Evolutionary conservation across 2,113 vertebrate genomes (phyloP).

Genomic region (Choloepus hoffmanni): DNA sequence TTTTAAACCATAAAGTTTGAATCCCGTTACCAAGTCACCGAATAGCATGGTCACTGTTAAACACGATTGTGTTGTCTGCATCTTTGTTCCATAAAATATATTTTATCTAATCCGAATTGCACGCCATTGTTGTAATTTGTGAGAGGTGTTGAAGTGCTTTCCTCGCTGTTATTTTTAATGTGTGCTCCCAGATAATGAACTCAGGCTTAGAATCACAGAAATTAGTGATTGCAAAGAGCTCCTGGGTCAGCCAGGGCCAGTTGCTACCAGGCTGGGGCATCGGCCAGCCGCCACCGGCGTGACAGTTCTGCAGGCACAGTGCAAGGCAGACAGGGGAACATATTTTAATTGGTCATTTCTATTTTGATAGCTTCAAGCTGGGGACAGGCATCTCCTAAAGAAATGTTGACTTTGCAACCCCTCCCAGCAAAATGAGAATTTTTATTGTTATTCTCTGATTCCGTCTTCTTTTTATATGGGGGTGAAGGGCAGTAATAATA

Average conservation of each 20-base stretch:
- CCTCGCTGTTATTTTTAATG: constrained; percentile 63
- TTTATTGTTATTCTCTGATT: neutral
- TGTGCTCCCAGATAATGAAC: constrained; percentile 67
- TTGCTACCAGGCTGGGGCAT: neutral
- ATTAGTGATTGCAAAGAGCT: neutral
- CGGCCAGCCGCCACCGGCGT: rapidly evolving
- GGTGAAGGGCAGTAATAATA: neutral
- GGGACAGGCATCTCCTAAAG: rapidly evolving
- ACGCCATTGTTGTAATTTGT: constrained; percentile 59
- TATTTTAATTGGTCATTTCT: neutral
- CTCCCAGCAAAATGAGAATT: neutral
- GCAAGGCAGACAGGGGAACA: rapidly evolving
- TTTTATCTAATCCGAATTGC: constrained; percentile 72
- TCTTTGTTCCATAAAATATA: constrained; percentile 75
- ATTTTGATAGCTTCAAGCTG: neutral
- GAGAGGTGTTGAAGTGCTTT: constrained; percentile 67
- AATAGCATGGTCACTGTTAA: constrained; percentile 45
- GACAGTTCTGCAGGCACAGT: rapidly evolving
- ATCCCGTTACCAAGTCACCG: constrained; percentile 38
- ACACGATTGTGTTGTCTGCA: constrained; percentile 65
- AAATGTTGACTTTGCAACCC: neutral
- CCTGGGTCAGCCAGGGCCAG: neutral
- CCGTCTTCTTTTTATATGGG: neutral
- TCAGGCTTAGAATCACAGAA: neutral
- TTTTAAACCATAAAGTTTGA: constrained; percentile 32